Evolutionary conservation across 2,797 vertebrate species (phyloP), one percentile per base, ranked within the genome.

Genomic region (Taenioides sp.): DNA sequence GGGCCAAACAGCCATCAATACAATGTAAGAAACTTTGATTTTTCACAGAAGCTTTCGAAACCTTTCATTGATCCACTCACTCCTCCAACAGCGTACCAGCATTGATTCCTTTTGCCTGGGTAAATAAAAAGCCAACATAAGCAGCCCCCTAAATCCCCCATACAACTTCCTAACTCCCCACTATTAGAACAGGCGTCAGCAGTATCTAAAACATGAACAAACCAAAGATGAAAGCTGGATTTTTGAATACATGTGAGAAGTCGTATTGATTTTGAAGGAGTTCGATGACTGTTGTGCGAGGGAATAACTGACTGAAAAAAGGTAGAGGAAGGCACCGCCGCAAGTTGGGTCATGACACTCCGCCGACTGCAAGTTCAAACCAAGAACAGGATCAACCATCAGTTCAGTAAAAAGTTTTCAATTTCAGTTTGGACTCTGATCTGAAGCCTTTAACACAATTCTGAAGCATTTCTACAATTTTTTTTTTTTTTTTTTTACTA

Each of bases 1-100:
- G 76, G 52, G 82, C 89, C 84, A 89, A 88, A 82, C 89, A 87
- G 81, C 87, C 90, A 88, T 92, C 90, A 88, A 89, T 91, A 89
- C 86, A 72, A 89, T 88, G 89, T 87, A 86, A 91, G 89, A 84
- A 79, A 82, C 82, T 92, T 93, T 82, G 87, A 92, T 92, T 91
- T 91, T 80, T 91, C 84, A 82, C 86, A 80, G 81, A 81, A 83
- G 86, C 89, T 93, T 91, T 91, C 83, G 77, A 92, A 91, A 92
- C 85, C 88, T 86, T 82, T 73, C 86, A 93, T 93, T 93, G 93
- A 94, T 94, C 86, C 86, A 66, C 83, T 77, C 86, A 91, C 87
- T 91, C 91, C 86, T 93, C 88, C 86, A 88, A 80, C 80, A 70
- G 84, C 85, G 78, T 77, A 83, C 80, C 78, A 57, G 59, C 81